Base-by-base conservation (phyloP, 2,113 vertebrate genomes). In the Vombatus ursinus region DNA sequence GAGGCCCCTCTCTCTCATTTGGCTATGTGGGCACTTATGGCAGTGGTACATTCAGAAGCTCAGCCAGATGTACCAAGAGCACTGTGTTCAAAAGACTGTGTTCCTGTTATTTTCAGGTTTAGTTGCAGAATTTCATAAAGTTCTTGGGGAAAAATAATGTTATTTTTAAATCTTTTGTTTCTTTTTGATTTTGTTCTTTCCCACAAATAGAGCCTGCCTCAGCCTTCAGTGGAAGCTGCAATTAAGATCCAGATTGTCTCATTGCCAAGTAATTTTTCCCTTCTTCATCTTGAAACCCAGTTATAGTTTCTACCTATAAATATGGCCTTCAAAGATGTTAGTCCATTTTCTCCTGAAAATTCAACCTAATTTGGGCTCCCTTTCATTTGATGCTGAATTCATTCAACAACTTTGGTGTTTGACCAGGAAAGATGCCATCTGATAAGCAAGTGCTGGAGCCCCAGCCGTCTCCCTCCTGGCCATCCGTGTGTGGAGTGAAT, bases 161-260 rank as follows among this genome's bases (percentile, higher is more conserved):
- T 97, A 97, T 97, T 97, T 97, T 96, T 95, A 95, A 50, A 93
- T 52, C 53, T 95, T 96, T 93, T 93, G 77, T 96, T 97, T 52
- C 90, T 50, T 93, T 96, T 94, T 90, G 52, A 93, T 91, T 91
- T 89, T 57, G 49, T 51, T 49, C 16, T 90, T 53, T 25, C n/a
- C 23, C 95, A 26, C 23, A 95, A 95, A 96, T 48, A 91, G 61
- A 97, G 90, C 93, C 90, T 95, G 93, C 90, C 53, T 90, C 95
- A 95, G 91, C 94, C 49, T 50, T 91, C 50, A 90, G 1, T 96
- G 93, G 90, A 96, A 95, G 91, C 94, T 96, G n/a, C 94, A 96
- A 97, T 96, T 96, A 98, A 97, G 94, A 97, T 53, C 50, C 90
- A 95, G 50, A 9, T 91, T 94, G 37, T 94, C 94, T 96, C 96